Evolutionary conservation across 2,113 vertebrate genomes (phyloP).

Genomic region (Antennarius striatus): DNA sequence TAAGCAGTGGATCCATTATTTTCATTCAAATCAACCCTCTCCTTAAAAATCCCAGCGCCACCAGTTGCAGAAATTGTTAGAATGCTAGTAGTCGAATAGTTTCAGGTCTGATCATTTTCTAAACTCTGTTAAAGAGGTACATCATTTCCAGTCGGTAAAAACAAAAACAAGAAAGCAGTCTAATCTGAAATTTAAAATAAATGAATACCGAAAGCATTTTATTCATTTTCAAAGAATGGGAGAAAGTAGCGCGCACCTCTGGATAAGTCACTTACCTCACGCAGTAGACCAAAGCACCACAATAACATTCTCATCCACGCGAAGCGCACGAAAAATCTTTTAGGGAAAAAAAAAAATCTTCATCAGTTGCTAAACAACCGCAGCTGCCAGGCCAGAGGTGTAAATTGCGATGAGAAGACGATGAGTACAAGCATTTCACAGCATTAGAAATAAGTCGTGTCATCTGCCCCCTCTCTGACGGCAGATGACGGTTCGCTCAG

Average conservation of each 20-base stretch:
- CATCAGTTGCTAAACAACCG: slow-evolving; percentile 50
- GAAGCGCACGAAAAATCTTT: slow-evolving; percentile 36
- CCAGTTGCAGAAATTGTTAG: slow-evolving; percentile 40
- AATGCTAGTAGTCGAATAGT: background rate
- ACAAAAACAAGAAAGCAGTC: background rate
- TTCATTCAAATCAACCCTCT: background rate
- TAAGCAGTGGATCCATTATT: background rate
- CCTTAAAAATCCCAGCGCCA: slow-evolving; percentile 4
- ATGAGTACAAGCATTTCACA: slow-evolving; percentile 41
- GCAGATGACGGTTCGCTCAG: slow-evolving; percentile 63
- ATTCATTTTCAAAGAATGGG: slow-evolving; percentile 8
- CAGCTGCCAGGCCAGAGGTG: slow-evolving; percentile 20
- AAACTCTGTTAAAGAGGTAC: background rate
- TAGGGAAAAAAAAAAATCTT: slow-evolving; percentile 21
- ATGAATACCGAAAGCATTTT: too few species aligned
- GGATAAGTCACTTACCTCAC: slow-evolving; percentile 76
- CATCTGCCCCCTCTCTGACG: slow-evolving; percentile 41
- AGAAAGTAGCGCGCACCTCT: slow-evolving; percentile 63
- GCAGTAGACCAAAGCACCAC: slow-evolving; percentile 53
- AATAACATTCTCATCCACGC: slow-evolving; percentile 66
- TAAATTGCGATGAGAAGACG: background rate
- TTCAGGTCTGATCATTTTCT: background rate
- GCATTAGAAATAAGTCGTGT: slow-evolving; percentile 30
- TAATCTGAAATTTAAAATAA: background rate
- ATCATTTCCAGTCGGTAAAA: too few species aligned